Evolutionary conservation across 1,140 invertebrate species (phyloP), one percentile per base, ranked within the genome.

Genomic region (Magallana gigas): DNA sequence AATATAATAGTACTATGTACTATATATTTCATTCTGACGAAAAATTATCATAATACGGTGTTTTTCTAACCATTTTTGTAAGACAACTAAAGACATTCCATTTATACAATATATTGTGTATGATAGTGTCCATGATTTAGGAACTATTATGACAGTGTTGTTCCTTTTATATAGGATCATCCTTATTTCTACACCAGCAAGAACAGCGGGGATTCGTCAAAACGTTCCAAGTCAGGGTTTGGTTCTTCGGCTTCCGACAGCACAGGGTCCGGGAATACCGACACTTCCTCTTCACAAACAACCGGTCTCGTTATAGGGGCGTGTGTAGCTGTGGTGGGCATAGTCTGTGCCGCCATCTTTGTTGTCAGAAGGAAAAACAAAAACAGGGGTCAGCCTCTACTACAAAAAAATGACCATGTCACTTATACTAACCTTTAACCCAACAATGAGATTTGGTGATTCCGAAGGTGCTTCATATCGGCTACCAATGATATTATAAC

Each of bases 101-200:
- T 1, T 23, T 23, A 23, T 23, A 23, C 23, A 23, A 23, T 23
- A 23, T 23, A 23, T 23, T 23, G 23, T 1, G 23, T 23, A 23
- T 23, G 23, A 0, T 23, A 23, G 23, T 23, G 1, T 23, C 23
- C 23, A 23, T 23, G 23, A 23, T 23, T 23, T 23, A 23, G 23
- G 23, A 23, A 23, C 23, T 23, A 23, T 23, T 23, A 23, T 23
- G 0, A 23, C 23, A 23, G 36, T 57, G 12, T 68, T 86, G 12
- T 84, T 18, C 0, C 84, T 57, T 60, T 81, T 84, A 87, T 76
- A 56, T 81, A 90, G 88, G 87, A 87, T 2, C 48, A 87, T 36
- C 84, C 86, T 59, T 90, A 87, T 57, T 90, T 90, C 62, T 76
- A 59, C 58, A 90, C 88, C 11, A 14, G 64, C 18, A 71, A 85